phyloP scores from a whole-genome alignment of 2,113 vertebrate species.

The Oncorhynchus tshawytscha region DNA sequence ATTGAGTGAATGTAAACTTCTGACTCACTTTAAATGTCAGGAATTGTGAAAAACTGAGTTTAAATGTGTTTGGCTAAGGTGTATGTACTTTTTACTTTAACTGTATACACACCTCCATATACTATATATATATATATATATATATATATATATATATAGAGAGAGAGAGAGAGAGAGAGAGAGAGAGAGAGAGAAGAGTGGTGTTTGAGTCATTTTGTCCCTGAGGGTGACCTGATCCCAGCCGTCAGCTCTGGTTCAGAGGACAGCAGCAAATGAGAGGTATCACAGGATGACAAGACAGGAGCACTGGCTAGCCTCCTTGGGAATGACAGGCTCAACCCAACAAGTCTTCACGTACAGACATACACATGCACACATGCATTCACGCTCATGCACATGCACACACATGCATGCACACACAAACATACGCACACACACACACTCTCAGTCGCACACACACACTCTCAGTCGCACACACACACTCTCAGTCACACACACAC shows the following conservation, averaged over 20 bases:
- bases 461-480: conserved; percentile 2
- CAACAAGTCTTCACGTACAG: no score
- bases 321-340: conserved; percentile 49
- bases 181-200: background rate
- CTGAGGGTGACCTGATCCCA: conserved; percentile 68
- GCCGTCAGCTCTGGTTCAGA: conserved; percentile 67
- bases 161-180: no score
- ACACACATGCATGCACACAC: conserved; percentile 49
- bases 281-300: conserved; percentile 66
- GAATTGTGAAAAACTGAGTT: no score
- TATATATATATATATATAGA: no score
- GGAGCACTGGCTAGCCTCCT: conserved; percentile 45
- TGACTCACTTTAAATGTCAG: no score
- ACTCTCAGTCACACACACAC: conserved; percentile 19
- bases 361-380: conserved; percentile 3
- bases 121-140: no score
- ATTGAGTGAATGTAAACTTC: no score
- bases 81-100: no score
- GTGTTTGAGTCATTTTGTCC: conserved; percentile 52
- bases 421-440: conserved; percentile 25
- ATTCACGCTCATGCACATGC: conserved; percentile 5
- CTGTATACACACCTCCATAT: no score
- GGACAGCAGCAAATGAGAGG: conserved; percentile 71
- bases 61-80: no score
- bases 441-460: conserved; percentile 3